Evolutionary conservation across 2,888 invertebrate species (phyloP).

Genomic region (Eilema griseolum): DNA sequence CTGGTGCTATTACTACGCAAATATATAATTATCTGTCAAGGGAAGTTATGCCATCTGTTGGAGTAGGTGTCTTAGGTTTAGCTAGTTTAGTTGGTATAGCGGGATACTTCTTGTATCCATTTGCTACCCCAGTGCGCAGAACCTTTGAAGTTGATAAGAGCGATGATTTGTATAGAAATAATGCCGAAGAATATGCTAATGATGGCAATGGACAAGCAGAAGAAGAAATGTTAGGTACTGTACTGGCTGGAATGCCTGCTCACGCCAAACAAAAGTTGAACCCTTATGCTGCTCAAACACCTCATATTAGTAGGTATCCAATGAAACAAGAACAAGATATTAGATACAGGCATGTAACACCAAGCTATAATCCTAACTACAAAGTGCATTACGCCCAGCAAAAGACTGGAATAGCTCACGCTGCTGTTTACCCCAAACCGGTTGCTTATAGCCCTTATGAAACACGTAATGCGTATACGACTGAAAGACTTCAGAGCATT

Average conservation of each 20-base stretch:
- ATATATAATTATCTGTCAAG: slow-evolving; percentile 92
- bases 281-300: slow-evolving; percentile 80
- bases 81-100: slow-evolving; percentile 92
- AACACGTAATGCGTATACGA: slow-evolving; percentile 77
- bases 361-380: slow-evolving; percentile 76
- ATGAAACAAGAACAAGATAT: slow-evolving; percentile 81
- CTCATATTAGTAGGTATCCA: slow-evolving; percentile 74
- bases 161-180: slow-evolving; percentile 89
- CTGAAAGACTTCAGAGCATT: slow-evolving; percentile 73
- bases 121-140: slow-evolving; percentile 89
- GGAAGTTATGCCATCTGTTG: slow-evolving; percentile 93
- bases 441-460: slow-evolving; percentile 77
- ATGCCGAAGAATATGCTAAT: slow-evolving; percentile 89
- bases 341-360: slow-evolving; percentile 78
- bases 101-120: slow-evolving; percentile 92
- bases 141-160: slow-evolving; percentile 89
- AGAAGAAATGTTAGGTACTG: slow-evolving; percentile 92
- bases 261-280: slow-evolving; percentile 81
- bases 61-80: slow-evolving; percentile 91
- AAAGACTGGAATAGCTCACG: slow-evolving; percentile 83
- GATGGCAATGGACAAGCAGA: slow-evolving; percentile 90
- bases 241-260: slow-evolving; percentile 90
- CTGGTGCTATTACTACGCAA: slow-evolving; percentile 89
- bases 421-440: slow-evolving; percentile 79
- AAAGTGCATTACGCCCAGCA: slow-evolving; percentile 80